phyloP scores from a whole-genome alignment of 2,888 invertebrate species.

The Cerastis leucographa region DNA sequence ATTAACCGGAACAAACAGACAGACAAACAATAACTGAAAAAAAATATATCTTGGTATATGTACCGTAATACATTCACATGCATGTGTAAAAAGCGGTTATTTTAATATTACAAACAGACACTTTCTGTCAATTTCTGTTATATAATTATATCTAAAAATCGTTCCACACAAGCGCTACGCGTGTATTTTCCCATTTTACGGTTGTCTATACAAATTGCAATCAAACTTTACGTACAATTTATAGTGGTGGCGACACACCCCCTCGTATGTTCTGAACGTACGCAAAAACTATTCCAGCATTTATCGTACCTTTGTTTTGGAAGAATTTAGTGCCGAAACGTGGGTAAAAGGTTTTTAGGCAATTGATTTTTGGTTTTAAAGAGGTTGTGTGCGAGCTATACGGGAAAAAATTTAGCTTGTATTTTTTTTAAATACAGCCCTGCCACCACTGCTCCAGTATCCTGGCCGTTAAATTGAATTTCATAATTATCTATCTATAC shows the following conservation, averaged over 20 bases:
- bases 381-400: neutral
- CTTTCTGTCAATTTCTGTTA: too few species aligned
- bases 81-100: too few species aligned
- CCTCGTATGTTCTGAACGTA: constrained; percentile 60
- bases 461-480: neutral
- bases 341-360: constrained; percentile 13
- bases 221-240: constrained; percentile 70
- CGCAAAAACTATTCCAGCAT: constrained; percentile 55
- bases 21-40: too few species aligned
- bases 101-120: too few species aligned
- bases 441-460: neutral
- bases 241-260: constrained; percentile 67
- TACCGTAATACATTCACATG: too few species aligned
- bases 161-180: neutral
- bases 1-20: too few species aligned
- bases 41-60: too few species aligned
- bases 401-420: neutral
- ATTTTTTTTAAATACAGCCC: neutral
- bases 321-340: constrained; percentile 47
- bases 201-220: constrained; percentile 63
- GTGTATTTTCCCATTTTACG: constrained; percentile 37
- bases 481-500: neutral
- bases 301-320: constrained; percentile 41
- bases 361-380: constrained; percentile 15
- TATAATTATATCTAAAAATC: too few species aligned